Base-by-base conservation (phyloP, 2,888 invertebrate genomes). In the Tachina grossa region DNA sequence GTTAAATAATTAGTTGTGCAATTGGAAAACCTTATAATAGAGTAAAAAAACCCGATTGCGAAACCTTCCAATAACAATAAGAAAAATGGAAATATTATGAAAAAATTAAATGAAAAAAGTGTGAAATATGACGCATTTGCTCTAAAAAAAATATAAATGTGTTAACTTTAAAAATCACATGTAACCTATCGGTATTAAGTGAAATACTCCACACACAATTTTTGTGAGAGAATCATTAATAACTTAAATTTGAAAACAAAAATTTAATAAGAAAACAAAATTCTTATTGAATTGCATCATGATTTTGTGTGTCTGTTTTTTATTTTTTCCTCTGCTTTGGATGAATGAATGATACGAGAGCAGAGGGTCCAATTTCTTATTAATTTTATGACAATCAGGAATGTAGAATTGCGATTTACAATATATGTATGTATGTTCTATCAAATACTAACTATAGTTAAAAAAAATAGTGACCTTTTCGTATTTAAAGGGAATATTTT, bases 271-370 rank as follows among this genome's bases (percentile, higher is more conserved):
- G 31, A 65, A 68, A 51, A 65, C 53, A 78, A 81, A 16, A 76
- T 85, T 85, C 78, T 81, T 85, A 85, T 81, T 74, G 77, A 78
- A 85, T 85, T 85, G 84, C 84, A 85, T 85, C 84, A 85, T 78
- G 61, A 68, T 72, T 69, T 71, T 22, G 31, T 49, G 59, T 71
- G 63, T 72, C 61, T 51, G 53, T 51, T 63, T 55, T 63, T 71
- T 43, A 9, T 31, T 31, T 65, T 41, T 43, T 53, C 14, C 53
- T 77, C 16, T 59, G 16, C 19, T 39, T 53, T 71, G 31, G 5
- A 41, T 51, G 11, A 65, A 61, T 39, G 53, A 22, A 53, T 59
- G 57, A 39, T 74, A 14, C 16, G 59, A 79, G 47, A 63, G 65
- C n/a, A 61, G 13, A 59, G 39, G 63, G n/a, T 31, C 39, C 76